phyloP scores from a whole-genome alignment of 2,797 vertebrate species.

The Sardinella longiceps region DNA sequence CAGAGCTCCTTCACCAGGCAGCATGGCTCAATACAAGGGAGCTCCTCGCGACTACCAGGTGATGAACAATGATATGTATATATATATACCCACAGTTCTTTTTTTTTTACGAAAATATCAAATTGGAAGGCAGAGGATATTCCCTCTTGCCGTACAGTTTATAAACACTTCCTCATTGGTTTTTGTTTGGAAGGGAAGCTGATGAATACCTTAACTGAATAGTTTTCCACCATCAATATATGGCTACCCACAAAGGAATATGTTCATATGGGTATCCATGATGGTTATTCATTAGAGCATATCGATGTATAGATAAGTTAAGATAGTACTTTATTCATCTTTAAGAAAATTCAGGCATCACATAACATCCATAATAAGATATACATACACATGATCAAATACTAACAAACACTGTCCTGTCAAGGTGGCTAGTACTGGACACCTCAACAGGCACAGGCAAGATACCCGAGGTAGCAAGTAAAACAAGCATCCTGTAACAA shows the following conservation, averaged over 20 bases:
- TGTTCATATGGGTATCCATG: not conserved
- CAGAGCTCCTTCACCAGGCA: conserved; percentile 75
- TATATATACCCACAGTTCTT: not conserved
- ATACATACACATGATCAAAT: too few species aligned
- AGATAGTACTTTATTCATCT: too few species aligned
- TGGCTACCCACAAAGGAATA: not conserved
- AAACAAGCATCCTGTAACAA: too few species aligned
- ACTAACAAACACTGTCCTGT: too few species aligned
- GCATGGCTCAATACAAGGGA: conserved; percentile 77
- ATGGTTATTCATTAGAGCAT: not conserved
- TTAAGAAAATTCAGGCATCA: too few species aligned
- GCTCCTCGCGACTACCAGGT: conserved; percentile 85
- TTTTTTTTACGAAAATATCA: not conserved
- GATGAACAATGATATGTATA: conserved; percentile 26
- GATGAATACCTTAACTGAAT: too few species aligned
- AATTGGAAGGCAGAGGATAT: not conserved
- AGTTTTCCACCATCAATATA: not conserved
- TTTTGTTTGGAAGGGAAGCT: not conserved
- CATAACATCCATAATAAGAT: too few species aligned
- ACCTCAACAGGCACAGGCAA: too few species aligned
- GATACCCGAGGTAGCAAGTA: too few species aligned
- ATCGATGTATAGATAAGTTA: not conserved
- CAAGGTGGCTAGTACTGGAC: too few species aligned
- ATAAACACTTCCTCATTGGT: not conserved
- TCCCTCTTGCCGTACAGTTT: not conserved